Base-by-base conservation (phyloP, 2,888 invertebrate species). In the Lepidochitona cinerea region DNA sequence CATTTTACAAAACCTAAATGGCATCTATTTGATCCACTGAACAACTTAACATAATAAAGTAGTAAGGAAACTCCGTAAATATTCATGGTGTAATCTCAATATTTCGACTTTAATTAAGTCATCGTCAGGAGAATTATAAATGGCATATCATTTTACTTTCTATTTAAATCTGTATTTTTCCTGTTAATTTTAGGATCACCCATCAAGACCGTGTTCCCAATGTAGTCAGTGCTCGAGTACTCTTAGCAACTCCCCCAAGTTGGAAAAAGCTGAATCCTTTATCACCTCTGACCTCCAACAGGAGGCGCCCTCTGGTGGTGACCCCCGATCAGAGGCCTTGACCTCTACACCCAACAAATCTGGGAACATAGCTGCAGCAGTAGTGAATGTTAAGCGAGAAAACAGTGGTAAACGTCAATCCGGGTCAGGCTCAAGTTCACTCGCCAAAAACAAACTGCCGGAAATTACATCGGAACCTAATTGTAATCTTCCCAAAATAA, bases 151-250 rank as follows among this genome's bases (percentile, higher is more conserved):
- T n/a, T n/a, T n/a, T n/a, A n/a, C n/a, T n/a, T n/a, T n/a, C n/a
- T n/a, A n/a, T n/a, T n/a, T n/a, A n/a, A n/a, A n/a, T n/a, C n/a
- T n/a, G 36, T 70, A 3, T 5, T 66, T 36, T 49, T 23, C 49
- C 2, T 49, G 18, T 49, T 23, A 29, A 14, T 26, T 1, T 26
- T 26, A 59, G 59, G 59, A 59, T 32, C 23, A 32, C 32, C 59
- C 59, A 59, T 59, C 59, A 29, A 18, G 59, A 36, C 86, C 87
- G 0, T 87, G 85, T 71, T 89, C 88, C 9, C 81, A 86, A 0
- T 88, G 88, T 74, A 88, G 87, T 70, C 87, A 85, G 74, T 85
- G 85, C 70, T 86, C 85, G 49, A 87, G 88, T 71, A 83, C 82
- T 0, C 75, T 87, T 68, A 86, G 86, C 75, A 85, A 85, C 77